phyloP scores from a whole-genome alignment of 2,113 vertebrate genomes.

The Muscicapa adusta region DNA sequence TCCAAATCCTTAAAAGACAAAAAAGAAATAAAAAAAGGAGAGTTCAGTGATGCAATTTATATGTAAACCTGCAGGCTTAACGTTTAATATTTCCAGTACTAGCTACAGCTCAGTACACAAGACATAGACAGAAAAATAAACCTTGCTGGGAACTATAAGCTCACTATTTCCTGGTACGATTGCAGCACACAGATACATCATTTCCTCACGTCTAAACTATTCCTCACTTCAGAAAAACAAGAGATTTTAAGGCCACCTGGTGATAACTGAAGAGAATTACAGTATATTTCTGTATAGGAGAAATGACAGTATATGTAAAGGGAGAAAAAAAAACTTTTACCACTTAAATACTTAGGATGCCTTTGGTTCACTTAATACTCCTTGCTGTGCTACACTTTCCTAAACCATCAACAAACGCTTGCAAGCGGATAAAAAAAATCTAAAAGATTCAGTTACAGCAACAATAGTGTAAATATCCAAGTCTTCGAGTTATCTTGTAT shows the following conservation, averaged over 20 bases:
- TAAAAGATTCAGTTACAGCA: neutral
- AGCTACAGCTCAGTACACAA: neutral
- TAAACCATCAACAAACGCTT: neutral
- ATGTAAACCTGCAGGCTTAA: neutral
- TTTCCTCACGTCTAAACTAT: constrained; percentile 11
- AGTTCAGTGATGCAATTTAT: neutral
- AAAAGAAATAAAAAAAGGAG: neutral
- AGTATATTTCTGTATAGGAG: neutral
- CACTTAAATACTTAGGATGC: neutral
- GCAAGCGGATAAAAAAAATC: neutral
- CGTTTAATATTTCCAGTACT: neutral
- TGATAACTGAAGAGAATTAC: constrained; percentile 24
- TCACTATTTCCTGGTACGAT: constrained; percentile 17
- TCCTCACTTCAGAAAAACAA: neutral
- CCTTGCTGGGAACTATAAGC: neutral
- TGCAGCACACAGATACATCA: constrained; percentile 20
- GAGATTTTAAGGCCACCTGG: constrained; percentile 31
- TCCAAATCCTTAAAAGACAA: neutral
- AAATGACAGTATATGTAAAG: neutral
- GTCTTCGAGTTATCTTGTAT: neutral
- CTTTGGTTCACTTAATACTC: neutral
- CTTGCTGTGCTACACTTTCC: neutral
- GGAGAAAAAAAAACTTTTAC: rapidly evolving
- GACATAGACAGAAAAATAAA: neutral
- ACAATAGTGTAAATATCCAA: neutral